Conservation (phyloP, 2,113 vertebrate genomes). For the Platysternon megacephalum region DNA sequence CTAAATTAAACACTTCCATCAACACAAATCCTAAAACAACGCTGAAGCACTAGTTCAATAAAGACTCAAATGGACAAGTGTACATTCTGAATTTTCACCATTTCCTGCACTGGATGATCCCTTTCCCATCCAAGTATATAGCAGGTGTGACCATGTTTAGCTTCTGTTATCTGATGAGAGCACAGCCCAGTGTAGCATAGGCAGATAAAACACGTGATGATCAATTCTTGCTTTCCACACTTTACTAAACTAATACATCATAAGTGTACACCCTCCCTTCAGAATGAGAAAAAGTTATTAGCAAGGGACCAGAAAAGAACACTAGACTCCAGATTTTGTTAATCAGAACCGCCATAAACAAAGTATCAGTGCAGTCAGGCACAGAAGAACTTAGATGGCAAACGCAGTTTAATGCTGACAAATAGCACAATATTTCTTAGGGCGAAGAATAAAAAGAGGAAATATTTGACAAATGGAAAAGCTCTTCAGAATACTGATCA, state of each 20-base stretch:
- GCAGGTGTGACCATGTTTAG: not conserved
- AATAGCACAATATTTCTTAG: constrained; percentile 4
- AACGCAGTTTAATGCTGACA: constrained; percentile 34
- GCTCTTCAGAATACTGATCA: constrained; percentile 35
- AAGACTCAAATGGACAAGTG: not conserved
- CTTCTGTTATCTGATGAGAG: not conserved
- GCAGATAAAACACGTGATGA: not conserved
- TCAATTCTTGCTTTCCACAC: not conserved
- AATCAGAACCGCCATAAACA: not conserved
- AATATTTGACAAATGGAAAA: constrained; percentile 47
- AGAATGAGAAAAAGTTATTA: not conserved
- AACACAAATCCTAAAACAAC: constrained; percentile 11
- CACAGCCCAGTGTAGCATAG: not conserved
- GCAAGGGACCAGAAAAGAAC: not conserved
- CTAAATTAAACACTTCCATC: constrained; percentile 16
- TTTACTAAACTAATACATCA: not conserved
- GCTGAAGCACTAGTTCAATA: constrained; percentile 6
- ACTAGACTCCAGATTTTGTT: not conserved
- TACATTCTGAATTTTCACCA: not conserved
- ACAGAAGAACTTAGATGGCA: not conserved
- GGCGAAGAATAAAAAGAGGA: constrained; percentile 28
- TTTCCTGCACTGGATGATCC: not conserved
- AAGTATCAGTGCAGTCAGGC: not conserved
- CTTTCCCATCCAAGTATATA: not conserved
- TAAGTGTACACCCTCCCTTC: not conserved